These are phyloP conservation scores for Scartelaos histophorus DNA, from an alignment of 2,113 vertebrate species.

Conservation along the genomic window DNA sequence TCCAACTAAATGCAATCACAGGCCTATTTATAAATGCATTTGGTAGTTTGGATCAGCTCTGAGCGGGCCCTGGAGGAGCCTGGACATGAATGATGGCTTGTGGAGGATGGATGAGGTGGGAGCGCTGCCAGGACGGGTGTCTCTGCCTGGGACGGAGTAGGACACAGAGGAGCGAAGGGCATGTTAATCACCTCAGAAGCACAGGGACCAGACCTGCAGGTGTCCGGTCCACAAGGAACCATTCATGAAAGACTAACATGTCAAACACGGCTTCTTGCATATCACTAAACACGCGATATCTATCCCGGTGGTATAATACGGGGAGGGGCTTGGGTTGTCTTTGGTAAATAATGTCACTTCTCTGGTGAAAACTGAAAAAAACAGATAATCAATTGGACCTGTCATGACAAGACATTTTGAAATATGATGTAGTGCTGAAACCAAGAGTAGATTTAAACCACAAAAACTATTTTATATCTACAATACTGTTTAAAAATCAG, in stretches of 20 bases:
- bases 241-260: constrained; percentile 64
- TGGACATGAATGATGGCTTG: constrained; percentile 61
- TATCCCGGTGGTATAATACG: background rate
- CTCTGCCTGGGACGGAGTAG: constrained; percentile 37
- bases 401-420: no score
- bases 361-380: no score
- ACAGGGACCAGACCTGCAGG: constrained; percentile 70
- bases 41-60: constrained; percentile 22
- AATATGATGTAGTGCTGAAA: no score
- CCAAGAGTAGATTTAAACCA: no score
- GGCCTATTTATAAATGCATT: constrained; percentile 21
- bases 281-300: constrained; percentile 20
- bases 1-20: background rate
- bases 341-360: no score
- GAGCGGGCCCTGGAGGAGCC: constrained; percentile 31
- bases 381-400: background rate
- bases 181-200: constrained; percentile 71
- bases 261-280: constrained; percentile 50
- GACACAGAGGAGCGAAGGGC: constrained; percentile 63
- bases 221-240: constrained; percentile 72
- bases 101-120: constrained; percentile 54
- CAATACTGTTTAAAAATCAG: no score
- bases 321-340: no score
- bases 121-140: constrained; percentile 68
- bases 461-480: no score